Percentiles rank a stretch among this genome's conserved stretches.
Evolutionary conservation across 2,888 invertebrate species (phyloP).

Genomic region (Halictus ligatus): DNA sequence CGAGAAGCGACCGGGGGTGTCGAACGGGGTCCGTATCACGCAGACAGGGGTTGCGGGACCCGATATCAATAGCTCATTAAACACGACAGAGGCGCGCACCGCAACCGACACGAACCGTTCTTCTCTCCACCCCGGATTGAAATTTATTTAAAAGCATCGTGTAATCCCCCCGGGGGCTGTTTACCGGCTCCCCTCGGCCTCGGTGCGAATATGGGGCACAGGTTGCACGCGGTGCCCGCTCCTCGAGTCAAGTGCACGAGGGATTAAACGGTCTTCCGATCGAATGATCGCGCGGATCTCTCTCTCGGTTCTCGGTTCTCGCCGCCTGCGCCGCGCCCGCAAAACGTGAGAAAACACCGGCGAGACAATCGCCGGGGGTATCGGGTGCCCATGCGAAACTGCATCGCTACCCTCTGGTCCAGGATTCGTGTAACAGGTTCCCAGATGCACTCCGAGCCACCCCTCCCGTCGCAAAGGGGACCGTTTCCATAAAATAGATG

Average conservation of each 20-base stretch:
- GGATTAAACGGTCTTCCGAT: constrained; percentile 71
- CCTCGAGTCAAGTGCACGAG: constrained; percentile 78
- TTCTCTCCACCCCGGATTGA: constrained; percentile 70
- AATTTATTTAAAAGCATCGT: constrained; percentile 82
- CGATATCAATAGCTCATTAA: constrained; percentile 84
- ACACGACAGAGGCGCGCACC: constrained; percentile 70
- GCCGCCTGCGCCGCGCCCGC: not conserved
- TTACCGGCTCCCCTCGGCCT: constrained; percentile 35
- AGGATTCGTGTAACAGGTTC: constrained; percentile 4
- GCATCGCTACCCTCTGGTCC: not conserved
- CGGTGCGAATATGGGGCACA: constrained; percentile 78
- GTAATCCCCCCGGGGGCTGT: constrained; percentile 30
- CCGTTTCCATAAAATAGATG: not conserved
- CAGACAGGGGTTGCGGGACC: constrained; percentile 49
- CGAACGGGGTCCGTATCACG: not conserved
- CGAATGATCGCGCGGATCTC: constrained; percentile 16
- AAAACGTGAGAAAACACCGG: constrained; percentile 55
- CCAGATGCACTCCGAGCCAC: not conserved
- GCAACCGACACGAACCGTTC: constrained; percentile 46
- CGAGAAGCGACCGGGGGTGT: constrained; percentile 16
- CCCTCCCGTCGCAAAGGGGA: not conserved
- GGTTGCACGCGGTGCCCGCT: constrained; percentile 73
- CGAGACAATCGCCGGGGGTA: not conserved
- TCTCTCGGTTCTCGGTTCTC: not conserved
- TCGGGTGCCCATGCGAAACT: constrained; percentile 1